A percentile compares a stretch with the other conserved stretches of the same genome.
phyloP scores from a whole-genome alignment of 2,797 vertebrate species.

The Morelia viridis region DNA sequence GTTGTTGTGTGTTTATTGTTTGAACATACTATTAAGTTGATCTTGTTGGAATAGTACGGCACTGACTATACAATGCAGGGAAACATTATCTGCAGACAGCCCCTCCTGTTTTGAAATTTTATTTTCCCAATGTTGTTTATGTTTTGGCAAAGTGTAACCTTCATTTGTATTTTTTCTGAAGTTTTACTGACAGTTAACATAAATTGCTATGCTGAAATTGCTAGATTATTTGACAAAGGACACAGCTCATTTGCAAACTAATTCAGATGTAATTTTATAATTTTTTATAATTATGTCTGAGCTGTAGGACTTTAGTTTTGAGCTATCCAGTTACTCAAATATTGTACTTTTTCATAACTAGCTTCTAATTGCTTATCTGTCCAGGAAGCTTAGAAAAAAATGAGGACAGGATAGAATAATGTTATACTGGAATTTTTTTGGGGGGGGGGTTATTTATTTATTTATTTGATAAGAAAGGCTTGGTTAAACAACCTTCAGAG shows the following conservation, averaged over 20 bases:
- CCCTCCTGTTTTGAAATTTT: background rate
- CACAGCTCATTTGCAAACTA: conserved; percentile 19
- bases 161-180: conserved; percentile 2
- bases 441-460: no score
- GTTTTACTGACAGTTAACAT: background rate
- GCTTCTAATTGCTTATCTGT: background rate
- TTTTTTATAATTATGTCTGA: background rate
- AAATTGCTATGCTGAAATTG: conserved; percentile 22
- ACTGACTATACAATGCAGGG: background rate
- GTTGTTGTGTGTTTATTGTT: background rate
- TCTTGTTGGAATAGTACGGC: background rate
- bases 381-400: background rate
- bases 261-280: conserved; percentile 5
- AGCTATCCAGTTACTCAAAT: background rate
- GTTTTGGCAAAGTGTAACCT: background rate
- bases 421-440: background rate
- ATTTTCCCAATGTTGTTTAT: background rate
- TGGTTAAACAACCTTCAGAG: background rate
- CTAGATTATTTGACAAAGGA: background rate
- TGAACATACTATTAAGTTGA: background rate
- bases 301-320: background rate
- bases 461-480: background rate
- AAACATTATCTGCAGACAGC: background rate
- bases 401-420: background rate
- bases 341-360: background rate